phyloP scores from a whole-genome alignment of 1,140 invertebrate genomes.

The Drosophila persimilis region DNA sequence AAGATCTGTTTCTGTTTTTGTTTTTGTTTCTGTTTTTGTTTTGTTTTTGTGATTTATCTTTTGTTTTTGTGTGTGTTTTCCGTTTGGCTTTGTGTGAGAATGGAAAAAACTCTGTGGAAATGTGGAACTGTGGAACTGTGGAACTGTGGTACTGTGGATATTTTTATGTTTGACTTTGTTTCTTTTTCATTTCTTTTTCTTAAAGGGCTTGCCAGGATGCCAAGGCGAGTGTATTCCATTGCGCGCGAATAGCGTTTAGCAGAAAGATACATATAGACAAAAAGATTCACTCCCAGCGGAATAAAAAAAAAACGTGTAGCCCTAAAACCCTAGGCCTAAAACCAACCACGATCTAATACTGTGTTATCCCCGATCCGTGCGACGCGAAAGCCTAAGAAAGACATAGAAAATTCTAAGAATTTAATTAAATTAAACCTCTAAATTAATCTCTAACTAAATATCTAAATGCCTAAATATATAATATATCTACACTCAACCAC shows the following conservation, averaged over 20 bases:
- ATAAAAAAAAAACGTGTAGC: slow-evolving; percentile 13
- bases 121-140: slow-evolving; percentile 21
- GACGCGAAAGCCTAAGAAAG: slow-evolving; percentile 77
- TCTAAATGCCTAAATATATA: neutral
- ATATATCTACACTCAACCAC: slow-evolving; percentile 4
- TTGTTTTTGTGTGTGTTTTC: slow-evolving; percentile 22
- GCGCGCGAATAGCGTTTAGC: slow-evolving; percentile 84
- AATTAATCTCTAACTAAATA: slow-evolving; percentile 21
- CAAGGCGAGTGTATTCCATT: slow-evolving; percentile 85
- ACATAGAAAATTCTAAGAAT: slow-evolving; percentile 82
- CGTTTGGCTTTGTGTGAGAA: slow-evolving; percentile 34
- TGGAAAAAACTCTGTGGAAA: slow-evolving; percentile 21
- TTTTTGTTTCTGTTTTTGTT: neutral
- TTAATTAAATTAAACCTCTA: slow-evolving; percentile 63
- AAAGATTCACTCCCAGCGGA: neutral
- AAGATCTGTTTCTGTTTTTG: slow-evolving; percentile 22
- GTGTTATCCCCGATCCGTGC: slow-evolving; percentile 30
- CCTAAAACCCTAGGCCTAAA: slow-evolving; percentile 45
- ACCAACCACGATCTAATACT: slow-evolving; percentile 26
- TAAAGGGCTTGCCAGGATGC: slow-evolving; percentile 84
- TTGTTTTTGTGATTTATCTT: slow-evolving; percentile 3
- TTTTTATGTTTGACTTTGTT: slow-evolving; percentile 81
- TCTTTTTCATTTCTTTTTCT: slow-evolving; percentile 82
- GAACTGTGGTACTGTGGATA: slow-evolving; percentile 4
- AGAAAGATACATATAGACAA: neutral